Percentiles rank a stretch among this genome's conserved stretches.
Evolutionary conservation across 37 sponge, comb jelly and placozoan species (phyloP).

Genomic region (Amphimedon queenslandica): DNA sequence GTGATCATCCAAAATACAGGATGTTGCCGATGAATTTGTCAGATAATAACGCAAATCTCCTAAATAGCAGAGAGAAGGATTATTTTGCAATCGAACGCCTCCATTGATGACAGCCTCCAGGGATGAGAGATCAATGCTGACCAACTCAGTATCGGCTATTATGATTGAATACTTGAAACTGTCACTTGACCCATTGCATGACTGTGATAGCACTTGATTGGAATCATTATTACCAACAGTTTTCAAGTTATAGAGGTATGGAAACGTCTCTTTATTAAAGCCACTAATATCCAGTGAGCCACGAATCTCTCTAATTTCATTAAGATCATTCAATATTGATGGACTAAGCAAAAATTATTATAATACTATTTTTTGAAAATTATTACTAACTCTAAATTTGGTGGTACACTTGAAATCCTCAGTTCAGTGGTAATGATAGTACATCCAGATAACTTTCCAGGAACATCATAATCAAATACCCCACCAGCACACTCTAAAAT

Average conservation of each 20-base stretch:
- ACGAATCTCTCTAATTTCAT: slow-evolving; percentile 44
- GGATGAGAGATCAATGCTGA: slow-evolving; percentile 39
- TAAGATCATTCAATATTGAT: slow-evolving; percentile 8
- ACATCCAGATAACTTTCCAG: slow-evolving; percentile 6
- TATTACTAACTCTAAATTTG: not conserved
- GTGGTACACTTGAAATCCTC: not conserved
- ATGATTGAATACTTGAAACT: not conserved
- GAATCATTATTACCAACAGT: slow-evolving; percentile 16
- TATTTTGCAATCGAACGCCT: slow-evolving; percentile 10
- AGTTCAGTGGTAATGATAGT: slow-evolving; percentile 23
- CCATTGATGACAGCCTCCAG: slow-evolving; percentile 21
- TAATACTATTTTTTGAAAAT: not conserved
- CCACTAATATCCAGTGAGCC: slow-evolving; percentile 27
- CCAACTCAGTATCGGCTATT: not conserved
- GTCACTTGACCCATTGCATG: not conserved
- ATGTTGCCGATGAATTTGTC: not conserved
- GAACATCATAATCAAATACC: not conserved
- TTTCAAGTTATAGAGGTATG: slow-evolving; percentile 42
- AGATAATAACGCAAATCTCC: slow-evolving; percentile 26
- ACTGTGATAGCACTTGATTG: not conserved
- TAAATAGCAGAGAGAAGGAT: slow-evolving; percentile 37
- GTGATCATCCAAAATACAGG: not conserved
- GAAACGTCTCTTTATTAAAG: slow-evolving; percentile 5
- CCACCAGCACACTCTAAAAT: slow-evolving; percentile 37
- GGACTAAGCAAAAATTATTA: slow-evolving; percentile 1